Evolutionary conservation across 2,113 vertebrate genomes (phyloP).

Genomic region (Arvicanthis niloticus): DNA sequence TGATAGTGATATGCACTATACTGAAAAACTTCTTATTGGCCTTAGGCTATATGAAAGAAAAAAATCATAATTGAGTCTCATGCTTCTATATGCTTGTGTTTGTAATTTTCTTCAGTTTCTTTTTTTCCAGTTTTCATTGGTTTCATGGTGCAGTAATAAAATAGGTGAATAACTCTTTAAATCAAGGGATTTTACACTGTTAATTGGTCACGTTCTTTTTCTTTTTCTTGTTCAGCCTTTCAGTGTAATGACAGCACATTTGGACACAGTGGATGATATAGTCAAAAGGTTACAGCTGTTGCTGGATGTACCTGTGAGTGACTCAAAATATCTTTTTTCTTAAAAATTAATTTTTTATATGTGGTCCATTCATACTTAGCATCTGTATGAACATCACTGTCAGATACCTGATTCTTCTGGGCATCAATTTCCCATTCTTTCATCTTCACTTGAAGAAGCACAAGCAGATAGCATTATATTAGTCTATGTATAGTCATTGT

Average conservation of each 20-base stretch:
- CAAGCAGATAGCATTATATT: neutral
- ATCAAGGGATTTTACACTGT: neutral
- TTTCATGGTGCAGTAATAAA: neutral
- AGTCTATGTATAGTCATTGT: neutral
- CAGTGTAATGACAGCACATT: neutral
- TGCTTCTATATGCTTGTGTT: neutral
- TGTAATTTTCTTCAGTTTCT: neutral
- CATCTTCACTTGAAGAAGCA: neutral
- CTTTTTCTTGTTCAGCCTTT: neutral
- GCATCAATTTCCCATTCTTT: neutral
- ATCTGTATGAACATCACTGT: neutral
- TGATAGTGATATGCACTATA: too few species aligned
- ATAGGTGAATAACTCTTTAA: neutral
- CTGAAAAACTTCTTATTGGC: neutral
- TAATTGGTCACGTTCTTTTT: neutral
- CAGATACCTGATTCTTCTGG: neutral
- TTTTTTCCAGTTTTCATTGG: too few species aligned
- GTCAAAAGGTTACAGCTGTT: neutral
- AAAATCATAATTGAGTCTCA: neutral
- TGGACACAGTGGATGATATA: neutral
- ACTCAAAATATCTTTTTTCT: too few species aligned
- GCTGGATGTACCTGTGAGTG: neutral
- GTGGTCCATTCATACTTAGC: neutral
- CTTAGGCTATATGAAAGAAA: neutral
- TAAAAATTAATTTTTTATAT: neutral